Conservation (phyloP, 2,113 vertebrate genomes). For the Acanthochromis polyacanthus region DNA sequence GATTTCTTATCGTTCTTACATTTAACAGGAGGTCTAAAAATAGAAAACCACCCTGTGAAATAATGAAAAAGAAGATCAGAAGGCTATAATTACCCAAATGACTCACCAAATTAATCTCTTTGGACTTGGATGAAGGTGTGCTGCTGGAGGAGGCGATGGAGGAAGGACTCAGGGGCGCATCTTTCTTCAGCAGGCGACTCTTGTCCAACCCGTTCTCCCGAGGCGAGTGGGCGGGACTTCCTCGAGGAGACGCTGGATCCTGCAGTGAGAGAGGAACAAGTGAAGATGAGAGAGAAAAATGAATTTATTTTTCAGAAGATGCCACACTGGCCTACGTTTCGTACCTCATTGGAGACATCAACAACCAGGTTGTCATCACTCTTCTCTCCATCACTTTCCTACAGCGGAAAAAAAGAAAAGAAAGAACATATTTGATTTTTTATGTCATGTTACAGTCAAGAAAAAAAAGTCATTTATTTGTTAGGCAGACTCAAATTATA, state of each 20-base stretch:
- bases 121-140: conserved; percentile 96
- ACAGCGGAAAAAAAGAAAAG: conserved; percentile 4
- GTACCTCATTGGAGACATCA: conserved; percentile 96
- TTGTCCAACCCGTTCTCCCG: conserved; percentile 96
- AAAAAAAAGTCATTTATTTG: not conserved
- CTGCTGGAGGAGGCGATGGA: conserved; percentile 96
- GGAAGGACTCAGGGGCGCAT: conserved; percentile 93
- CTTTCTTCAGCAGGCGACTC: conserved; percentile 90
- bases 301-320: not conserved
- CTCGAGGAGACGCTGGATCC: conserved; percentile 92
- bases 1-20: not conserved
- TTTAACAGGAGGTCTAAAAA: conserved; percentile 27
- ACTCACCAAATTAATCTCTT: conserved; percentile 92
- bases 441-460: not conserved
- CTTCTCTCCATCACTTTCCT: conserved; percentile 98
- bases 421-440: not conserved
- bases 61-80: conserved; percentile 42
- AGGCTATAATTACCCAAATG: conserved; percentile 21
- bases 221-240: conserved; percentile 94
- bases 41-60: conserved; percentile 30
- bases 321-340: fast-evolving
- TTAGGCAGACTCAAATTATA: no score
- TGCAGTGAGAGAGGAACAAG: conserved; percentile 56
- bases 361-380: conserved; percentile 95
- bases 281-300: not conserved